Evolutionary conservation across 2,797 vertebrate species (phyloP).

Genomic region (Gymnopithys bicolor): DNA sequence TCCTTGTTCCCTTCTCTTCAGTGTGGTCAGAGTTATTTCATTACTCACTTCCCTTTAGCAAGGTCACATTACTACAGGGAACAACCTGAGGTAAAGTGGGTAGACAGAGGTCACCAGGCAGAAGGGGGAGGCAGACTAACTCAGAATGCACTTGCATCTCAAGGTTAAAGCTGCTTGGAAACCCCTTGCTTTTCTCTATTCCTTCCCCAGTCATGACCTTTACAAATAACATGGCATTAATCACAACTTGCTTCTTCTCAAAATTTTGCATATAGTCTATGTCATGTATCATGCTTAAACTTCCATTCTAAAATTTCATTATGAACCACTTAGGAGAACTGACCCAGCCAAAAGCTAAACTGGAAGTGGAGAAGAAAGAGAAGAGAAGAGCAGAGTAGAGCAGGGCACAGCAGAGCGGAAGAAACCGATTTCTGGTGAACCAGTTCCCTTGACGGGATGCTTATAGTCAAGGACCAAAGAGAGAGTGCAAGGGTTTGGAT

Average conservation of each 20-base stretch:
- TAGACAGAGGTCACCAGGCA: background rate
- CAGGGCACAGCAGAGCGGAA: no score
- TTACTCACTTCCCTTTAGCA: background rate
- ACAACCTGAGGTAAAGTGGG: background rate
- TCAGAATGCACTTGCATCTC: background rate
- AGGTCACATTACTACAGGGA: background rate
- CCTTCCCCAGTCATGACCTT: background rate
- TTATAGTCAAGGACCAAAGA: background rate
- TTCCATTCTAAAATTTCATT: background rate
- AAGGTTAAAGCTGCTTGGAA: background rate
- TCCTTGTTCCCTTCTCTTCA: background rate
- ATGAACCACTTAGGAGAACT: background rate
- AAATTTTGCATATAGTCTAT: background rate
- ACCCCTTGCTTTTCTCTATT: background rate
- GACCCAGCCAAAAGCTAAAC: background rate
- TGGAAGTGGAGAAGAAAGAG: no score
- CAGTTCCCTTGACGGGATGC: background rate
- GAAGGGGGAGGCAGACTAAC: background rate
- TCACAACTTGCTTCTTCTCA: background rate
- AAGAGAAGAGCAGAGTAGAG: no score
- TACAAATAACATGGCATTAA: background rate
- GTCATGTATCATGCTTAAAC: background rate
- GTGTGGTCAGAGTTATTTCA: background rate
- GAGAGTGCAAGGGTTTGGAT: background rate
- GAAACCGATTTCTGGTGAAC: background rate